These are phyloP conservation scores for Chymomyza caudatula DNA, from an alignment of 2,888 invertebrate genomes.

Conservation along the genomic window DNA sequence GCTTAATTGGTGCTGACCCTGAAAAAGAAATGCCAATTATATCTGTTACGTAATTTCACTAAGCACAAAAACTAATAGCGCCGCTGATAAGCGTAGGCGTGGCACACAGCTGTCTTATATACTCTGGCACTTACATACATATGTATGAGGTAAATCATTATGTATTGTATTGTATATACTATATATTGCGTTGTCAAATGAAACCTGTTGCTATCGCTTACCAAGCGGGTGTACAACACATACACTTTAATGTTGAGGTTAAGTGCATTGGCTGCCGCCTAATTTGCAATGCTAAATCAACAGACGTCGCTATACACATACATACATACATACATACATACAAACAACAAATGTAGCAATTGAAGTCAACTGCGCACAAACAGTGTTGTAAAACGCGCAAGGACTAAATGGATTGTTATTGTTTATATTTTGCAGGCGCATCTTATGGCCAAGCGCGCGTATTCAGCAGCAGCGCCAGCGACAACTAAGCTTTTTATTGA, in stretches of 20 bases:
- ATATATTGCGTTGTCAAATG: slow-evolving; percentile 30
- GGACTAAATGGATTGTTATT: neutral
- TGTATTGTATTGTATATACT: slow-evolving; percentile 17
- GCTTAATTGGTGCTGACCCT: slow-evolving; percentile 7
- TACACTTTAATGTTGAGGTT: neutral
- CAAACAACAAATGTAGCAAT: no score
- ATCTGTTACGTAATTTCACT: slow-evolving; percentile 33
- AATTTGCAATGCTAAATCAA: slow-evolving; percentile 1
- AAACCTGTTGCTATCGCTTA: neutral
- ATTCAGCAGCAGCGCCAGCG: slow-evolving; percentile 82
- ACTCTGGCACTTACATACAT: neutral
- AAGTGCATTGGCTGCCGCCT: neutral
- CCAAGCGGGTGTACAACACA: neutral
- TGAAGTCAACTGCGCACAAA: no score
- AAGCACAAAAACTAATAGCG: slow-evolving; percentile 5
- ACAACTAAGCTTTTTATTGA: slow-evolving; percentile 96
- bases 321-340: neutral
- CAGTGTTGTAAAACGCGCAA: neutral
- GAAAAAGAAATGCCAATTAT: neutral
- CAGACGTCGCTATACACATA: neutral
- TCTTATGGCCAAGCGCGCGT: slow-evolving; percentile 75
- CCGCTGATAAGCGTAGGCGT: slow-evolving; percentile 51
- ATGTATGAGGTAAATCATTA: neutral
- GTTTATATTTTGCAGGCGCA: slow-evolving; percentile 55
- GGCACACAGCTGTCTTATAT: slow-evolving; percentile 31